Conservation (phyloP, 2,888 invertebrate genomes). For the Callosobruchus maculatus region DNA sequence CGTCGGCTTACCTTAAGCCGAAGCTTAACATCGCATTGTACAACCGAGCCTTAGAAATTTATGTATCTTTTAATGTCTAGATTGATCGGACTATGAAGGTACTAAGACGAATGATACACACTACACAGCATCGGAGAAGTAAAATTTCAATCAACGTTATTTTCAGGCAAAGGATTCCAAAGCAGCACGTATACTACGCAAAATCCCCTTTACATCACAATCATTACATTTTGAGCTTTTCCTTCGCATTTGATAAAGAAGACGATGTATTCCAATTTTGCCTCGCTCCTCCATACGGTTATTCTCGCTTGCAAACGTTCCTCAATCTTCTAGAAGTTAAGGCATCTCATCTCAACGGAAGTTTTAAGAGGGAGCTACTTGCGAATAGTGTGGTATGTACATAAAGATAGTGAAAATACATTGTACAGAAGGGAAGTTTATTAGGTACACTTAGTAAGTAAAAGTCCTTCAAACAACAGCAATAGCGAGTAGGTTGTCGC, state of each 20-base stretch:
- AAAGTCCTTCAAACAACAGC: too few relatives aligned
- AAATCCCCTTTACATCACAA: constrained; percentile 84
- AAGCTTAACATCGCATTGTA: too few relatives aligned
- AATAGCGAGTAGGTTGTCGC: too few relatives aligned
- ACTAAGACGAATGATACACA: too few relatives aligned
- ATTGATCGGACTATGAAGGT: too few relatives aligned
- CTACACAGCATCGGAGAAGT: too few relatives aligned
- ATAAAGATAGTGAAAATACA: background rate
- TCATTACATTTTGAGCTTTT: constrained; percentile 89
- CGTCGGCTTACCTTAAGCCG: too few relatives aligned
- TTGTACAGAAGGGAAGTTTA: too few relatives aligned
- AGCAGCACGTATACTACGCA: constrained; percentile 87
- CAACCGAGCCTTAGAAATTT: too few relatives aligned
- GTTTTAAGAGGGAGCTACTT: constrained; percentile 69
- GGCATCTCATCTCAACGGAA: constrained; percentile 51
- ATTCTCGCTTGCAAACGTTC: constrained; percentile 83
- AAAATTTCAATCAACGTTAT: background rate
- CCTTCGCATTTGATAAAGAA: constrained; percentile 91
- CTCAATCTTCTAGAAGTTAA: constrained; percentile 68
- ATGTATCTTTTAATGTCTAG: too few relatives aligned
- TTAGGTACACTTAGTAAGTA: too few relatives aligned
- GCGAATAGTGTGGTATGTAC: constrained; percentile 60
- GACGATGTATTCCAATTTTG: constrained; percentile 95
- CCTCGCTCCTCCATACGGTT: constrained; percentile 93
- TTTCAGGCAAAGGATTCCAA: constrained; percentile 71